A percentile compares a stretch with the other conserved stretches of the same genome.
Conservation (phyloP, 2,888 invertebrate species). For the Brenthis daphne region DNA sequence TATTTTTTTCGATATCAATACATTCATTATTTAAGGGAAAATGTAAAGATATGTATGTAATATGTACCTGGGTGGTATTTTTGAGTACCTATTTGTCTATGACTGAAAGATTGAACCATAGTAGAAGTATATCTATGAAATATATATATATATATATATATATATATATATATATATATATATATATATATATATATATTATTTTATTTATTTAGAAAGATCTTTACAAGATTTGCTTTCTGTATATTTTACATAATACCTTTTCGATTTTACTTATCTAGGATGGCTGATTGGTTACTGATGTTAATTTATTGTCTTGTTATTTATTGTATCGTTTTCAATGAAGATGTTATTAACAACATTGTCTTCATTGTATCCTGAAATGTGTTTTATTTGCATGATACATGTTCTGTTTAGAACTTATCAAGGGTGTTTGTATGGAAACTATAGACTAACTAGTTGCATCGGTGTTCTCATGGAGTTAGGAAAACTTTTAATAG, state of each 20-base stretch:
- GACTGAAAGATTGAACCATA: neutral
- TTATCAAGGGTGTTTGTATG: slow-evolving; percentile 28
- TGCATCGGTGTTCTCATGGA: slow-evolving; percentile 60
- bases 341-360: neutral
- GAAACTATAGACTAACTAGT: slow-evolving; percentile 60
- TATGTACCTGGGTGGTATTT: neutral
- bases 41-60: neutral
- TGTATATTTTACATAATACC: no score
- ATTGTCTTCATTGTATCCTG: neutral
- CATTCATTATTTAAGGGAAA: neutral
- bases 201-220: no score
- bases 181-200: no score
- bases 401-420: slow-evolving; percentile 22
- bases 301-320: neutral
- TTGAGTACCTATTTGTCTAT: neutral
- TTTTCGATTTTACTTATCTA: no score
- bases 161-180: no score
- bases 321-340: neutral
- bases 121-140: no score
- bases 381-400: slow-evolving; percentile 9
- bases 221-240: no score
- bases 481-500: slow-evolving; percentile 76
- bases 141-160: no score
- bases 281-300: no score
- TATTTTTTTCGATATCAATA: slow-evolving; percentile 6